These are phyloP conservation scores for Callipepla californica DNA, from an alignment of 2,113 vertebrate genomes.

Conservation along the genomic window DNA sequence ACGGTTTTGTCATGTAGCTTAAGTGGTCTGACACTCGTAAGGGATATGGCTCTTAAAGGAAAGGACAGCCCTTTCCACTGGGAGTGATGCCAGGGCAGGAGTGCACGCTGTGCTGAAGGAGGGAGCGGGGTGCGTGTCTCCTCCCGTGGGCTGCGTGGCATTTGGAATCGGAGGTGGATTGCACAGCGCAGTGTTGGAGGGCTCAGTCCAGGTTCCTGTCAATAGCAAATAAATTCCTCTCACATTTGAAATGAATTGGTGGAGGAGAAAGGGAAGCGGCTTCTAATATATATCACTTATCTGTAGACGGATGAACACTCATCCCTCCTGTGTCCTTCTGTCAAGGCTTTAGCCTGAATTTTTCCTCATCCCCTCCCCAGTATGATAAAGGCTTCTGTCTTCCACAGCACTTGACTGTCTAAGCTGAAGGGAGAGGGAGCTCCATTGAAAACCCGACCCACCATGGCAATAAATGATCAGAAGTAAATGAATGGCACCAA, in stretches of 20 bases:
- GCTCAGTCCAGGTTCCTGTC: slow-evolving; percentile 5
- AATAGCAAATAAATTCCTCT: slow-evolving; percentile 28
- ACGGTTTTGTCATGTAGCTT: neutral
- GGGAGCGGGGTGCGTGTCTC: neutral
- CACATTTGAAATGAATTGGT: slow-evolving; percentile 35
- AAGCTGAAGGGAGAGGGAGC: neutral
- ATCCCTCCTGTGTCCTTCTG: neutral
- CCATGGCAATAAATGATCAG: neutral
- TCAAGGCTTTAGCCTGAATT: neutral
- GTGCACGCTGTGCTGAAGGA: neutral
- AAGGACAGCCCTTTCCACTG: neutral
- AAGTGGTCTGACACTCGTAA: neutral
- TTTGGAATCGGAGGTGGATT: neutral
- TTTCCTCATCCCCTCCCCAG: neutral
- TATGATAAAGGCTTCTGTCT: neutral
- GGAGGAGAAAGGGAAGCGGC: neutral
- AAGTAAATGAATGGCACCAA: neutral
- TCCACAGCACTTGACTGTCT: neutral
- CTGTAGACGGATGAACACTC: neutral
- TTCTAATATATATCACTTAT: slow-evolving; percentile 11
- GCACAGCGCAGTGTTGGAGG: neutral
- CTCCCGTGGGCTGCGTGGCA: neutral
- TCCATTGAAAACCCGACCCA: neutral
- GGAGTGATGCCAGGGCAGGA: neutral
- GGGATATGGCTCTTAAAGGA: neutral